Percentiles rank a stretch among this genome's conserved stretches.
phyloP scores from a whole-genome alignment of 1,140 invertebrate species.

The Drosophila nebulosa region DNA sequence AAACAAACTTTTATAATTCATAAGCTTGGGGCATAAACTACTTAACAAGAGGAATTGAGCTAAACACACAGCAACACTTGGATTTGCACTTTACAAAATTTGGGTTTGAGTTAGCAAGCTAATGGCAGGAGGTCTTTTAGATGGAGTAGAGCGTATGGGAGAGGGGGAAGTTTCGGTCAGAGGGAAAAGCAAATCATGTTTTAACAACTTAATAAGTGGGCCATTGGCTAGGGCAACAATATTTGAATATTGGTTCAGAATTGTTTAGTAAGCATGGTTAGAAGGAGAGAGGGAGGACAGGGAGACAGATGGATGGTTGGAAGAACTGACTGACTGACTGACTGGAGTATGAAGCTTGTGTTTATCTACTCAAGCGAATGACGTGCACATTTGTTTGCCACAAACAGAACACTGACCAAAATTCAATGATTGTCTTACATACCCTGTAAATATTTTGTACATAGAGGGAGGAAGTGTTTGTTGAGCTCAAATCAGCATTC shows the following conservation, averaged over 20 bases:
- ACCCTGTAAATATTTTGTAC: not conserved
- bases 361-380: slow-evolving; percentile 32
- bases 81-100: slow-evolving; percentile 42
- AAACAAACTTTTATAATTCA: slow-evolving; percentile 68
- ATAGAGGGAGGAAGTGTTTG: too few relatives aligned
- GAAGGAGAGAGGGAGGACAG: too few relatives aligned
- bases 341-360: not conserved
- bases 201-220: slow-evolving; percentile 70
- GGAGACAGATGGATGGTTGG: not conserved
- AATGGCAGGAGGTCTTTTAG: not conserved
- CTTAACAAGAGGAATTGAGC: slow-evolving; percentile 32
- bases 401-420: not conserved
- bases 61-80: slow-evolving; percentile 54
- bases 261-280: not conserved
- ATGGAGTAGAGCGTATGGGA: not conserved
- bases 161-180: not conserved
- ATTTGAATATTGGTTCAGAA: slow-evolving; percentile 64
- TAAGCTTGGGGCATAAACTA: slow-evolving; percentile 45
- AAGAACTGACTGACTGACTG: slow-evolving; percentile 13
- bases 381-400: slow-evolving; percentile 46
- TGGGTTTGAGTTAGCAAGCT: not conserved
- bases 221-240: slow-evolving; percentile 14
- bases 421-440: not conserved
- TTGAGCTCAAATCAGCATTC: too few relatives aligned
- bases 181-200: slow-evolving; percentile 56